phyloP scores from a whole-genome alignment of 2,113 vertebrate species.

The Oenanthe melanoleuca region DNA sequence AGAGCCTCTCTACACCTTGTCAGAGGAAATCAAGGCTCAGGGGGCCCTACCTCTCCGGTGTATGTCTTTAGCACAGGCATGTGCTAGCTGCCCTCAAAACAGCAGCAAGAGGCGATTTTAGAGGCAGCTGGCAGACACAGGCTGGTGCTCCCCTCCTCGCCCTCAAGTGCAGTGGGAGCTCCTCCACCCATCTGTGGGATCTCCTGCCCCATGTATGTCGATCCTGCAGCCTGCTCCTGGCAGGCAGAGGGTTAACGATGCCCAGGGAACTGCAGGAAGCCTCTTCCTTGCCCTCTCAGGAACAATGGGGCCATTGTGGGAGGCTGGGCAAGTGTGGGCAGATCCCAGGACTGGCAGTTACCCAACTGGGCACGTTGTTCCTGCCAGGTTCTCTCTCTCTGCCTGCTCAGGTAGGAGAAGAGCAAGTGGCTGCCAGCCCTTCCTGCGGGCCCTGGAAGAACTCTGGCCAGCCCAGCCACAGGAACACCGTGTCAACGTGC shows the following conservation, averaged over 20 bases:
- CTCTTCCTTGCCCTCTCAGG: constrained; percentile 70
- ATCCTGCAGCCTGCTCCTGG: not conserved
- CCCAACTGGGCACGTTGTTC: not conserved
- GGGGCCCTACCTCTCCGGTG: not conserved
- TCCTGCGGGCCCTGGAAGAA: not conserved
- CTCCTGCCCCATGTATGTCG: rapidly evolving
- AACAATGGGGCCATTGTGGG: constrained; percentile 77
- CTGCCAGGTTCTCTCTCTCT: not conserved
- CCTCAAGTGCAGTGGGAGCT: not conserved
- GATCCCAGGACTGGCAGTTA: constrained; percentile 56
- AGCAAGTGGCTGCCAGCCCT: not conserved
- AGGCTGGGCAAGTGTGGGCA: constrained; percentile 65
- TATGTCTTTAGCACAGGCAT: not conserved
- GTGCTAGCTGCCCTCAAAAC: not conserved
- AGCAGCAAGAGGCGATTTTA: not conserved
- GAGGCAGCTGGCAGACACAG: not conserved
- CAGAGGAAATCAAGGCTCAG: not conserved
- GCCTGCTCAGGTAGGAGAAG: constrained; percentile 60
- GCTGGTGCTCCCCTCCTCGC: rapidly evolving
- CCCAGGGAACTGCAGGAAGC: constrained; percentile 54
- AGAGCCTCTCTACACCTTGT: not conserved
- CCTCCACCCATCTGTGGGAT: not conserved
- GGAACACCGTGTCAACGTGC: not conserved
- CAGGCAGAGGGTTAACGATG: constrained; percentile 66
- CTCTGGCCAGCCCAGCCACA: not conserved